These are phyloP conservation scores for Morpho helenor DNA, from an alignment of 2,888 invertebrate species.

Conservation along the genomic window DNA sequence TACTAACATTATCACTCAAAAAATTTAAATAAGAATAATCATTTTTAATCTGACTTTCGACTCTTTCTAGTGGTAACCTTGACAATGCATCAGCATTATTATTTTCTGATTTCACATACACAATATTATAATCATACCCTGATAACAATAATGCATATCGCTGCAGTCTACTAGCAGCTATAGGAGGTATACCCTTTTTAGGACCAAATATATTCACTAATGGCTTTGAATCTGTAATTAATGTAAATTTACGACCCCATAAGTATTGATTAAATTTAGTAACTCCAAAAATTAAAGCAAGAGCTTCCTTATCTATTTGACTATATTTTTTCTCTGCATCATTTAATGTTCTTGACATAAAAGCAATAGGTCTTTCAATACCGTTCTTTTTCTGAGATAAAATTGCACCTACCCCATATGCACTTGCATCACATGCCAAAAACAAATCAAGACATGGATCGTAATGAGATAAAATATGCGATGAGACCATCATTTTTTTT, in stretches of 20 bases:
- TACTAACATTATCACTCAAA: neutral
- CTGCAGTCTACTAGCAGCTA: neutral
- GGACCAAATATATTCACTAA: neutral
- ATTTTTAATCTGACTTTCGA: neutral
- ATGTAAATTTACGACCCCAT: neutral
- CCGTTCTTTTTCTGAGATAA: neutral
- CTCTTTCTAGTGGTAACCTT: neutral
- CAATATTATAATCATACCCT: neutral
- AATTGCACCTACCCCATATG: neutral
- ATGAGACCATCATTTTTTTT: neutral
- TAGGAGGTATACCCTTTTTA: neutral
- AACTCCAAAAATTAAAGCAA: neutral
- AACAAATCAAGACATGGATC: neutral
- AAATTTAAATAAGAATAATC: neutral
- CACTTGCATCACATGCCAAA: neutral
- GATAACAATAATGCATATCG: neutral
- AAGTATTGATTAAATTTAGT: neutral
- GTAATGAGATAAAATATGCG: neutral
- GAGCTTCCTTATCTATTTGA: neutral
- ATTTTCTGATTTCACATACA: neutral
- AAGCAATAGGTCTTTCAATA: slow-evolving; percentile 1
- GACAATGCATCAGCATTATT: neutral
- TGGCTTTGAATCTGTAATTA: neutral
- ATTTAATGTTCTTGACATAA: neutral
- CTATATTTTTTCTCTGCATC: neutral